A percentile compares a stretch with the other conserved stretches of the same genome.
Conservation (phyloP, 2,888 invertebrate genomes). For the Adelphocoris suturalis region DNA sequence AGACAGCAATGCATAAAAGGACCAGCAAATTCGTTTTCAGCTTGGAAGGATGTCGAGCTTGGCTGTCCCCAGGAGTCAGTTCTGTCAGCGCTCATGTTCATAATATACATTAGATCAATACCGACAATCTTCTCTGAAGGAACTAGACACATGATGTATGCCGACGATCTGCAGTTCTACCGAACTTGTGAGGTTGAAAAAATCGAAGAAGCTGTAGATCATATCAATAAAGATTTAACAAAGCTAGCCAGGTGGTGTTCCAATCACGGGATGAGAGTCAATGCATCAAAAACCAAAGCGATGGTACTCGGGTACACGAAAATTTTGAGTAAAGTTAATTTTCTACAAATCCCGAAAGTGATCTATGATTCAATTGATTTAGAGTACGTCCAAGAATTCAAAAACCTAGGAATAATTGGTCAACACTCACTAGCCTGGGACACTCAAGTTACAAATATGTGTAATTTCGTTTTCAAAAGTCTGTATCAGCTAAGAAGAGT, state of each 20-base stretch:
- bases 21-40: neutral
- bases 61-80: no score
- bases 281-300: neutral
- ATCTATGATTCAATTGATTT: neutral
- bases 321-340: neutral
- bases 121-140: neutral
- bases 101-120: neutral
- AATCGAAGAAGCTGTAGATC: no score
- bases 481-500: neutral
- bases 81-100: no score
- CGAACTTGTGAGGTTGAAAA: neutral
- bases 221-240: no score
- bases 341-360: neutral
- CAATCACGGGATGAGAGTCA: no score
- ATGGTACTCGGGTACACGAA: conserved; percentile 1
- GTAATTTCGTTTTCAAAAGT: neutral
- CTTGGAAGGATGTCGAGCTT: neutral
- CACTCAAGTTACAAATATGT: no score
- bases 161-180: conserved; percentile 1
- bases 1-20: neutral
- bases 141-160: conserved; percentile 15
- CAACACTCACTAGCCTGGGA: no score
- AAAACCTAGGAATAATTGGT: no score
- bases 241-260: no score
- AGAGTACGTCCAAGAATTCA: no score